Conservation (phyloP, 2,888 invertebrate species). For the Zelleria hepariella region DNA sequence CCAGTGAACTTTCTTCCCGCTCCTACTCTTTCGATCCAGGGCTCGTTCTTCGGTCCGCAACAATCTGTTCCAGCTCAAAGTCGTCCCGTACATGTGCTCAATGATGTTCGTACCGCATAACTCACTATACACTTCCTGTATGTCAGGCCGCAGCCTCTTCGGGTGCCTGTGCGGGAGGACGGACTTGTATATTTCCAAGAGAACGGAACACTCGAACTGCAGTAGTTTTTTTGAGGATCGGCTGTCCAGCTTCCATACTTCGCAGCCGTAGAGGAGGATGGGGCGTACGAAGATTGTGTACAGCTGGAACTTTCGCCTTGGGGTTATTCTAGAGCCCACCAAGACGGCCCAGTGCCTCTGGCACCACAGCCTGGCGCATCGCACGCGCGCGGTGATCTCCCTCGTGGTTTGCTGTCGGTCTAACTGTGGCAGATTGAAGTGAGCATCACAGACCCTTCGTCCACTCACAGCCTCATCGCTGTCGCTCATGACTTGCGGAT, state of each 20-base stretch:
- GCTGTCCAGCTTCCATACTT: constrained; percentile 33
- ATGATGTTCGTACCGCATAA: constrained; percentile 26
- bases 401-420: constrained; percentile 18
- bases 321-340: constrained; percentile 22
- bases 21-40: constrained; percentile 10
- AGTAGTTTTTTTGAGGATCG: constrained; percentile 22
- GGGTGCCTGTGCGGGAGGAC: constrained; percentile 29
- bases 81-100: constrained; percentile 24
- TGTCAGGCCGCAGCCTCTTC: constrained; percentile 24
- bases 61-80: constrained; percentile 29
- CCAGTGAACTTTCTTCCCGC: constrained; percentile 16
- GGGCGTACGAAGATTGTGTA: constrained; percentile 39
- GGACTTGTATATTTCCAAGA: constrained; percentile 39
- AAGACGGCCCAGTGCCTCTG: constrained; percentile 26
- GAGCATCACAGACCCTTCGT: background rate
- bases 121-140: constrained; percentile 22
- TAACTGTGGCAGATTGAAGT: constrained; percentile 25
- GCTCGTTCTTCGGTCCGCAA: constrained; percentile 26
- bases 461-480: background rate
- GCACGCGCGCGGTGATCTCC: constrained; percentile 33
- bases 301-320: constrained; percentile 29
- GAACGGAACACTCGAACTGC: constrained; percentile 29
- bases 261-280: constrained; percentile 44
- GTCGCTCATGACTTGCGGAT: background rate
- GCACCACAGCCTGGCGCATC: constrained; percentile 38